These are phyloP conservation scores for Phyllopteryx taeniolatus DNA, from an alignment of 2,113 vertebrate species.

Conservation along the genomic window DNA sequence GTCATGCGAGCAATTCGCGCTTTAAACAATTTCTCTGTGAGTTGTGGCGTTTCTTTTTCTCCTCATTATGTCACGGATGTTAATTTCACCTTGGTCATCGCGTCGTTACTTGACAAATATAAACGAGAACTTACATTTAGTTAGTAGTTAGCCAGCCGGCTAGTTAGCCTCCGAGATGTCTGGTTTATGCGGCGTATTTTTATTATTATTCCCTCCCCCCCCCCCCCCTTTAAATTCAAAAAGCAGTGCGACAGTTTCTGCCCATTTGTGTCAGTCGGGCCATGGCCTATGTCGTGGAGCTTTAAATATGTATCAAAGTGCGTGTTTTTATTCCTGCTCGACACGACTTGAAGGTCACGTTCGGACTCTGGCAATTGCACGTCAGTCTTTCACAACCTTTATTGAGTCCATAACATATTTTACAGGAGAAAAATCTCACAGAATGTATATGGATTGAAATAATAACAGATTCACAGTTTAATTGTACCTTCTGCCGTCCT, in stretches of 20 bases:
- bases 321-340: background rate
- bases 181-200: background rate
- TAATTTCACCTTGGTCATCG: background rate
- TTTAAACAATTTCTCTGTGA: constrained; percentile 63
- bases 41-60: constrained; percentile 2
- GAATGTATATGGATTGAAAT: background rate
- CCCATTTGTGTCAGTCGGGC: background rate
- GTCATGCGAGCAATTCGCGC: constrained; percentile 67
- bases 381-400: background rate
- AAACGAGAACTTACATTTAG: background rate
- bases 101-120: no score
- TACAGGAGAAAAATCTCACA: background rate
- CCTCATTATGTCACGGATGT: background rate
- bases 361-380: background rate
- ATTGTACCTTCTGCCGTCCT: background rate
- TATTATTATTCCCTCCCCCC: no score
- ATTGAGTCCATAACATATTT: background rate
- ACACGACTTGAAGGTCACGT: constrained; percentile 56
- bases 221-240: background rate
- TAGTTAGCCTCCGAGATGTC: background rate
- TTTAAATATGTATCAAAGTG: background rate
- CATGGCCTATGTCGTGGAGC: background rate
- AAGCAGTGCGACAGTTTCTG: background rate
- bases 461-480: background rate
- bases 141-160: background rate